A percentile compares a stretch with the other conserved stretches of the same genome.
phyloP scores from a whole-genome alignment of 2,113 vertebrate genomes.

The Petroica traversi region DNA sequence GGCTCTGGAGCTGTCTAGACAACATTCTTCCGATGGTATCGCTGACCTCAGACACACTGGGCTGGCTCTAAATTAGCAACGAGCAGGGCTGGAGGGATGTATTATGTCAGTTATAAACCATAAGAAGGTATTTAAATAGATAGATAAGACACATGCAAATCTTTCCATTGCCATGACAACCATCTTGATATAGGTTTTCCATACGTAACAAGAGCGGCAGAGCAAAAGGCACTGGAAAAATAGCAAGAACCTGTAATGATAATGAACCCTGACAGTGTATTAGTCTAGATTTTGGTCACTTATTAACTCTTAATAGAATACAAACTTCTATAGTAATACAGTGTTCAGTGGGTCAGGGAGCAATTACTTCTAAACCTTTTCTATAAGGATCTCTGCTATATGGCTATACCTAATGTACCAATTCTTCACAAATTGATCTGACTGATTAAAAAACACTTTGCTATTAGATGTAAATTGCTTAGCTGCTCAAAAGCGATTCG shows the following conservation, averaged over 20 bases:
- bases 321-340: constrained; percentile 68
- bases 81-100: constrained; percentile 86
- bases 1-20: constrained; percentile 91
- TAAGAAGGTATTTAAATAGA: constrained; percentile 97
- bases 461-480: constrained; percentile 60
- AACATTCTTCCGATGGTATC: constrained; percentile 87
- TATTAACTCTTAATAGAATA: constrained; percentile 84
- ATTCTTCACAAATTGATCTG: constrained; percentile 70
- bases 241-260: constrained; percentile 78
- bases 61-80: constrained; percentile 93
- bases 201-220: constrained; percentile 87
- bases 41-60: constrained; percentile 85
- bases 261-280: constrained; percentile 84
- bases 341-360: constrained; percentile 65
- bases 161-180: constrained; percentile 89
- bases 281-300: constrained; percentile 82
- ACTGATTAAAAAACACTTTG: constrained; percentile 61
- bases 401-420: constrained; percentile 55
- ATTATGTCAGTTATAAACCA: constrained; percentile 89
- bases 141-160: constrained; percentile 95
- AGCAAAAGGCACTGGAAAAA: constrained; percentile 76
- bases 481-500: constrained; percentile 36
- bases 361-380: constrained; percentile 63
- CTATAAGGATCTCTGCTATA: constrained; percentile 54
- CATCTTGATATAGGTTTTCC: constrained; percentile 90